Evolutionary conservation across 2,113 vertebrate species (phyloP).

Genomic region (Lycocorax pyrrhopterus): DNA sequence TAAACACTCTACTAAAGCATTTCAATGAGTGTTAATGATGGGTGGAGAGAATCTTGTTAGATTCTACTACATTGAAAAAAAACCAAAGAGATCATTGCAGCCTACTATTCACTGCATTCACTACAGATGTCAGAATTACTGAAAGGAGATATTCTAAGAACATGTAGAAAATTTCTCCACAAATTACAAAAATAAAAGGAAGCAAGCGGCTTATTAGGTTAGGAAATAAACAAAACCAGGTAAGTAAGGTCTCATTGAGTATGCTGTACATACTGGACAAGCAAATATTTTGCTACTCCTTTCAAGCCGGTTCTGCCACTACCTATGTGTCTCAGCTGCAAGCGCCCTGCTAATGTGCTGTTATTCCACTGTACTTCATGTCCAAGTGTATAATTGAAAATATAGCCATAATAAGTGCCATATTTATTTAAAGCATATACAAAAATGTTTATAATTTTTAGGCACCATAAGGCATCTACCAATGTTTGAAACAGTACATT

Average conservation of each 20-base stretch:
- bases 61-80: background rate
- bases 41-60: background rate
- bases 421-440: constrained; percentile 12
- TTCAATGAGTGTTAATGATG: background rate
- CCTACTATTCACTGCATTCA: background rate
- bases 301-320: background rate
- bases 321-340: background rate
- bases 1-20: background rate
- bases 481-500: constrained; percentile 25
- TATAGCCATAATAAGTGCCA: background rate
- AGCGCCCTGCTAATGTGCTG: background rate
- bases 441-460: background rate
- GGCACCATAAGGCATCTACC: background rate
- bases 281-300: background rate
- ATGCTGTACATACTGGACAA: background rate
- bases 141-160: background rate
- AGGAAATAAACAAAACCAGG: background rate
- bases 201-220: background rate
- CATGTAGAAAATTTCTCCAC: background rate
- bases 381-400: background rate
- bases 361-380: background rate
- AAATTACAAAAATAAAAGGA: background rate
- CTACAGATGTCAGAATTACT: background rate
- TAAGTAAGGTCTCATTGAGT: fast-evolving
- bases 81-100: background rate